Percentiles rank a stretch among this genome's conserved stretches.
phyloP scores from a whole-genome alignment of 2,888 invertebrate genomes.

The Epinotia demarniana region DNA sequence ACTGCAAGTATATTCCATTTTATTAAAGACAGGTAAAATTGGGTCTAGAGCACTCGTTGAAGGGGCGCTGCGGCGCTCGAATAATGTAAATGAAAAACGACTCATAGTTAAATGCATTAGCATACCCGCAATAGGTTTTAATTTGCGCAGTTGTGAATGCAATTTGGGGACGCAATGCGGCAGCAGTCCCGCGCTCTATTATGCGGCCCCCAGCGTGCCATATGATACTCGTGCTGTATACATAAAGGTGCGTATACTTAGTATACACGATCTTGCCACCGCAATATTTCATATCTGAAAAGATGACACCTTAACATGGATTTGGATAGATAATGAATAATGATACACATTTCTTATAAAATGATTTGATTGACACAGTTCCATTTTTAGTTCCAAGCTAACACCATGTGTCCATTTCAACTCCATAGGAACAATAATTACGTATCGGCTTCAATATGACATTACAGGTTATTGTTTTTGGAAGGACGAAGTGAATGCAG shows the following conservation, averaged over 20 bases:
- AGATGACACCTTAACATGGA: too few relatives aligned
- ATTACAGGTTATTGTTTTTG: too few relatives aligned
- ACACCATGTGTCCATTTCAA: too few relatives aligned
- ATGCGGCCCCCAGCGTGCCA: slow-evolving; percentile 31
- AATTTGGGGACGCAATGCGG: slow-evolving; percentile 42
- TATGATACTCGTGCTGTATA: slow-evolving; percentile 1
- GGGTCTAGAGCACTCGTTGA: neutral
- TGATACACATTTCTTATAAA: too few relatives aligned
- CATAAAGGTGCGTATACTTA: neutral
- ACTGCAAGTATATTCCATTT: neutral
- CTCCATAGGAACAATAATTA: too few relatives aligned
- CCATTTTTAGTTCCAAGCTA: too few relatives aligned
- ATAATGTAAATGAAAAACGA: slow-evolving; percentile 16
- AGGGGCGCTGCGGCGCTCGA: neutral
- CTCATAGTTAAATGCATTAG: slow-evolving; percentile 12
- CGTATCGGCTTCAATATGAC: too few relatives aligned
- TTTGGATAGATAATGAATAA: too few relatives aligned
- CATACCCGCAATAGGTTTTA: slow-evolving; percentile 36
- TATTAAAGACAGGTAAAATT: too few relatives aligned
- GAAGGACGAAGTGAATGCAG: too few relatives aligned
- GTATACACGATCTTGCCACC: neutral
- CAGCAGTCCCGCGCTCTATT: slow-evolving; percentile 36
- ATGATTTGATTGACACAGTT: too few relatives aligned
- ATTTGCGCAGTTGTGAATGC: slow-evolving; percentile 42
- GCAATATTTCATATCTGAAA: too few relatives aligned